Base-by-base conservation (phyloP, 2,888 invertebrate genomes). In the Habroteleia sp. region DNA sequence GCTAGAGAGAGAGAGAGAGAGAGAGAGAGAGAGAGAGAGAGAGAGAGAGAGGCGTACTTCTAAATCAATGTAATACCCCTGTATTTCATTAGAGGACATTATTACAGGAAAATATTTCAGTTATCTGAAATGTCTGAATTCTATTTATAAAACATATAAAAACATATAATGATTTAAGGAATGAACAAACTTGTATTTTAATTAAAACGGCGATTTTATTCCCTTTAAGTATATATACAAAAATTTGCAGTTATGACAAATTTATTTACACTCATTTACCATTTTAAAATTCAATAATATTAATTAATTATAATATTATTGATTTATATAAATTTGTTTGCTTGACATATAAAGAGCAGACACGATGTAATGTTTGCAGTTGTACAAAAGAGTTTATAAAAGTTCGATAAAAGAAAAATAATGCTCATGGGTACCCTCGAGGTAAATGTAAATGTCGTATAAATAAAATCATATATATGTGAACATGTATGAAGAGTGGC, bases 361-460 rank as follows among this genome's bases (percentile, higher is more conserved):
- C n/a, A 17, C n/a, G 2, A 33, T 33, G 23, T 8, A 17, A 48
- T 29, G n/a, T 50, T 23, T 35, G 25, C 41, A 65, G 63, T 41
- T 66, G 50, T 48, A 63, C 65, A 72, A 58, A 56, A 56, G 58
- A 54, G 54, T 48, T 74, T 62, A 68, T 80, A 79, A 79, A 79
- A 78, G 73, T 77, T 71, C 65, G 50, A 74, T 69, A 80, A 77
- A 80, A 74, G 33, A 56, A 44, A 52, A 56, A 68, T 71, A 46
- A 46, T 56, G 69, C 56, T 56, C 52, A 60, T 20, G 65, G 58
- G 14, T 27, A 27, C 33, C 37, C 17, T 33, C 27, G 35, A 48
- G 31, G 25, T 8, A 17, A 56, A 62, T 48, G 39, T 16, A 39
- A 50, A 13, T 27, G 39, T 48, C 42, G 14, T 25, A 3, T 50